Base-by-base conservation (phyloP, 2,888 invertebrate species). In the Epirrita christyi region DNA sequence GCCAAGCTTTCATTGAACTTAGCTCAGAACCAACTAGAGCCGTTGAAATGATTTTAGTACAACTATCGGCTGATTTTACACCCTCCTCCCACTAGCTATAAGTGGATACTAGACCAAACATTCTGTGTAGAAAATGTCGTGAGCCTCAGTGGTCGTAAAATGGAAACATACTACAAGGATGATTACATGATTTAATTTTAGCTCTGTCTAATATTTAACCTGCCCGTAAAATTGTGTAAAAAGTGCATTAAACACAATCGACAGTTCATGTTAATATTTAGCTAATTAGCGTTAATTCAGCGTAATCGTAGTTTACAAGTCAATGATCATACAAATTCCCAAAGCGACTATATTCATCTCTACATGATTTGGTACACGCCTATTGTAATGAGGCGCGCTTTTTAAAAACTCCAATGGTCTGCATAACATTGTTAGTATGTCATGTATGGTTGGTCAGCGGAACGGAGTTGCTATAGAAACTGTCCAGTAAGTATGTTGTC, bases 351-450 rank as follows among this genome's bases (percentile, higher is more conserved):
- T 37, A 49, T 53, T 48, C 34, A 21, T 27, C 21, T 54, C 27
- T 21, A 43, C 46, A 59, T 59, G 14, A 55, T 49, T 32, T 43
- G 41, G 43, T 40, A 46, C 63, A 59, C 67, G 61, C 62, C 61
- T 48, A 63, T 50, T 59, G 61, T 71, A 71, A 72, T 68, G 68
- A 70, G 61, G 60, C 59, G 59, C 37, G 59, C 68, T 65, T 71
- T 73, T 71, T 67, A 68, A 68, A 68, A 65, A 67, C 61, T 62
- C 65, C 68, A 67, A 59, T 66, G 66, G 69, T 36, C 63, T 64
- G 68, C 66, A 67, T 68, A 71, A 64, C 64, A n/a, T n/a, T n/a
- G 64, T 65, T 64, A 21, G 21, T 21, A 21, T 4, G 21, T 21
- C 4, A 21, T 21, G 61, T 52, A 48, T 56, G 51, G 56, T 50